These are phyloP conservation scores for Tragulus kanchil DNA, from an alignment of 2,113 vertebrate genomes.

Conservation along the genomic window DNA sequence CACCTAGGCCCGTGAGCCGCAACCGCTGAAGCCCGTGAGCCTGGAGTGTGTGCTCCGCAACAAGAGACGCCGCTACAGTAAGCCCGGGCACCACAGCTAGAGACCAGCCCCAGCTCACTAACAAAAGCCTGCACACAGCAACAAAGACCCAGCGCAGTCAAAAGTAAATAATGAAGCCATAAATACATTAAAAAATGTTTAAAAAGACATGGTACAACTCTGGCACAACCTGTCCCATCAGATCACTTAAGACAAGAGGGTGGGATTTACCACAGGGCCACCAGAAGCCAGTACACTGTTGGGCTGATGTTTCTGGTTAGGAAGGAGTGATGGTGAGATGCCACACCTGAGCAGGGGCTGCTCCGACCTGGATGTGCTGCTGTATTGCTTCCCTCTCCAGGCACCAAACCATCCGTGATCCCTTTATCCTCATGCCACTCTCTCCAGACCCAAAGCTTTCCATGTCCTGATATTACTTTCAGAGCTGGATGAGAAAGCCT, in stretches of 20 bases:
- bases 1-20: not conserved
- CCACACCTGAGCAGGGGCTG: not conserved
- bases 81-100: not conserved
- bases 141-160: not conserved
- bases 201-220: not conserved
- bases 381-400: not conserved
- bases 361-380: not conserved
- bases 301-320: not conserved
- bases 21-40: not conserved
- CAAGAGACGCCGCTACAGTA: not conserved
- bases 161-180: not conserved
- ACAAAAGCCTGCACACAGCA: not conserved
- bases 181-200: not conserved
- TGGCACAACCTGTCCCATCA: not conserved
- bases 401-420: not conserved
- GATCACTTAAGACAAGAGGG: not conserved
- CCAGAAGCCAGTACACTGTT: not conserved
- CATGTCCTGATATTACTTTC: not conserved
- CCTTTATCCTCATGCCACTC: not conserved
- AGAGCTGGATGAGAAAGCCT: not conserved
- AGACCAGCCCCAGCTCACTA: not conserved
- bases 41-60: not conserved
- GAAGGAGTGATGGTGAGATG: not conserved
- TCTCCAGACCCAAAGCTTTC: not conserved
- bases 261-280: not conserved